Evolutionary conservation across 1,140 invertebrate species (phyloP), one percentile per base, ranked within the genome.

Genomic region (Ostrea denselamellosa): DNA sequence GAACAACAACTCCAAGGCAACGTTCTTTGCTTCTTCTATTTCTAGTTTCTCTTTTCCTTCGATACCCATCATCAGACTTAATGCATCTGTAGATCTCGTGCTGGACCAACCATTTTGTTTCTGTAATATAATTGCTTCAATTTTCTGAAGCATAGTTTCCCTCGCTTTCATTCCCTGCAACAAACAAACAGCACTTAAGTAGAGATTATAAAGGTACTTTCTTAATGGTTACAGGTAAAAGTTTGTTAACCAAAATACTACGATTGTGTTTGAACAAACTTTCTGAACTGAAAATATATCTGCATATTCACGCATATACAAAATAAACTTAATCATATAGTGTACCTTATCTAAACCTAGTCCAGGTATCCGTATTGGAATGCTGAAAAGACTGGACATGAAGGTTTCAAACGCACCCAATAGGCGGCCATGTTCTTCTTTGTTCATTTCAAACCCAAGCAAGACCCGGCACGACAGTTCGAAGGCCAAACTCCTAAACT

Each of bases 301-400:
- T 44, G 34, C 34, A 44, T 2, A 44, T 44, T 44, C 34, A 44
- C 5, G 34, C n/a, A n/a, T 81, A 34, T 51, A 28, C 2, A 28
- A 22, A 5, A 62, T 0, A 17, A 62, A 14, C 7, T 0, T 19
- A 28, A 28, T 34, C 17, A 81, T 25, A 81, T 22, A n/a, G 34
- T 88, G 86, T 86, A 93, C 93, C 91, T 92, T 93, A 58, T 89
- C 85, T 7, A 93, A 56, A 14, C 91, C 93, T 25, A 86, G 83
- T 53, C 93, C 93, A 10, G 93, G 93, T 14, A 92, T 85, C n/a
- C 90, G 83, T 56, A 91, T n/a, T 10, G 93, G 93, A 34, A 93
- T 68, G 25, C 88, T 92, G 85, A 93, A 93, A 34, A 93, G 87
- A 82, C 91, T 92, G 58, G 90, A 56, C n/a, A 86, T 53, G 62